phyloP scores from a whole-genome alignment of 2,797 vertebrate species.

The Chrosomus eos region DNA sequence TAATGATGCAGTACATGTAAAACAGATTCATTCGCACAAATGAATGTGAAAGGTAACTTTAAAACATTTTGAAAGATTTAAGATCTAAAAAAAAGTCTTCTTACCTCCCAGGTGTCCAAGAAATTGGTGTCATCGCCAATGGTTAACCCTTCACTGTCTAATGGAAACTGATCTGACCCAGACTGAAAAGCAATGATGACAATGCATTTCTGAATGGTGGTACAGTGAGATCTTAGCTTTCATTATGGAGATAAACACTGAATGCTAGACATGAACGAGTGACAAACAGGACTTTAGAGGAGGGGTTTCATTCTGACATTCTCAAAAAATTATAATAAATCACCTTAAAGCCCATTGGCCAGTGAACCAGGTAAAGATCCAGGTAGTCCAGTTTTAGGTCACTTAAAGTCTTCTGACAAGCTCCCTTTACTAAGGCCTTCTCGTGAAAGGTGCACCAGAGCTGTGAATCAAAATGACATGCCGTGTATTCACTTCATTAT shows the following conservation, averaged over 20 bases:
- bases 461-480: conserved; percentile 62
- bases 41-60: not conserved
- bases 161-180: conserved; percentile 55
- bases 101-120: conserved; percentile 66
- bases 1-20: not conserved
- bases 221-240: not conserved
- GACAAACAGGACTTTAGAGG: not conserved
- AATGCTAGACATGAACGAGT: not conserved
- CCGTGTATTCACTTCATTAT: not conserved
- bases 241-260: not conserved
- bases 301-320: not conserved
- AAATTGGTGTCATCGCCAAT: conserved; percentile 55
- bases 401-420: conserved; percentile 78
- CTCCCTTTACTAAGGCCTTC: conserved; percentile 77
- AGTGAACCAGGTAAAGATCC: conserved; percentile 86
- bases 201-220: not conserved
- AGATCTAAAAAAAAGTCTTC: not conserved
- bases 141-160: conserved; percentile 57
- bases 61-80: not conserved
- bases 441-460: conserved; percentile 84
- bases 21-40: not conserved
- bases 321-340: not conserved
- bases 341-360: conserved; percentile 84
- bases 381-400: conserved; percentile 82
- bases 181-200: conserved; percentile 48